A percentile compares a stretch with the other conserved stretches of the same genome.
These are phyloP conservation scores for Ailuropoda melanoleuca DNA, from an alignment of 2,113 vertebrate species.

Conservation along the genomic window DNA sequence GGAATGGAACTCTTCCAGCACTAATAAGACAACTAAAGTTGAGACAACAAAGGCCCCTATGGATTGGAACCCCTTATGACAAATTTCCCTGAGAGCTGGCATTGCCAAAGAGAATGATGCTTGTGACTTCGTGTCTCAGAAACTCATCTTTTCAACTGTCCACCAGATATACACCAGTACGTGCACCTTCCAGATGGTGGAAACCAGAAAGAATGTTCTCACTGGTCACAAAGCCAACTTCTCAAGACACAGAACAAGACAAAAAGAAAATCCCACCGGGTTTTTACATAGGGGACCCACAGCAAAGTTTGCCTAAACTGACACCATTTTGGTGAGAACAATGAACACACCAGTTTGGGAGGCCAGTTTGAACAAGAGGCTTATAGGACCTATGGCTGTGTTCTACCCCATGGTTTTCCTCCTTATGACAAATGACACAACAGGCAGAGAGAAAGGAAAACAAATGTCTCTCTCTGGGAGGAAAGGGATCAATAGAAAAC, in stretches of 20 bases:
- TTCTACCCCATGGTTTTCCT: not conserved
- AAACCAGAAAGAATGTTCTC: not conserved
- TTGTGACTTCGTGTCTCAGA: fast-evolving
- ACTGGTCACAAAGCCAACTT: not conserved
- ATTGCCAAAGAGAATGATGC: not conserved
- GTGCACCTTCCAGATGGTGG: not conserved
- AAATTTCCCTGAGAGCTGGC: not conserved
- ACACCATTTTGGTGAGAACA: not conserved
- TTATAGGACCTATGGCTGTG: not conserved
- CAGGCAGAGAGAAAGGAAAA: not conserved
- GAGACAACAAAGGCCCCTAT: not conserved
- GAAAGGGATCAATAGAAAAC: not conserved
- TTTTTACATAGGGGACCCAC: not conserved
- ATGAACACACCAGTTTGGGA: not conserved
- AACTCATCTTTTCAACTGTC: not conserved
- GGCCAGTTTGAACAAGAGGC: not conserved
- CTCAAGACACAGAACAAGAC: not conserved
- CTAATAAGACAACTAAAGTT: not conserved
- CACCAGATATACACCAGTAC: not conserved
- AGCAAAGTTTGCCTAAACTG: not conserved
- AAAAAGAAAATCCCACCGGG: not conserved
- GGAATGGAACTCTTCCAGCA: not conserved
- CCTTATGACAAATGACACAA: not conserved
- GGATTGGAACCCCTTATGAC: not conserved
- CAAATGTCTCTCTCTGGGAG: not conserved